These are phyloP conservation scores for Drosophila lini DNA, from an alignment of 1,140 invertebrate genomes.

Conservation along the genomic window DNA sequence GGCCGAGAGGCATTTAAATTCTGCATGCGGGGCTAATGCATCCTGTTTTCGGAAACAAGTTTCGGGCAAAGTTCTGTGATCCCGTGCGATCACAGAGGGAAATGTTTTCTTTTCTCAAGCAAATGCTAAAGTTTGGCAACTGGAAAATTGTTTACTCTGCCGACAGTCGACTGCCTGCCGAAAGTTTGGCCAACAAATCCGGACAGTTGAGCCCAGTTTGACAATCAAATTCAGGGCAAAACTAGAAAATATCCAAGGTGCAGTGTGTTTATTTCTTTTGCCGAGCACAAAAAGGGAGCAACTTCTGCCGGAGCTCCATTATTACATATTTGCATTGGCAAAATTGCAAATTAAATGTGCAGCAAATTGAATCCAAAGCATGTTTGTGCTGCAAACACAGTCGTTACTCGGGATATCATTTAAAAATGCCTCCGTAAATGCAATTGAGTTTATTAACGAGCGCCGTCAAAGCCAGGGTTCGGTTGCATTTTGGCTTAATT, in stretches of 20 bases:
- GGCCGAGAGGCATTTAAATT: conserved; percentile 50
- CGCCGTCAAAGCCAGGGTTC: conserved; percentile 18
- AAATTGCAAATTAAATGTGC: conserved; percentile 56
- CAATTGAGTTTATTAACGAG: conserved; percentile 68
- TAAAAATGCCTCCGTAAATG: conserved; percentile 40
- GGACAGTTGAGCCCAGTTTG: conserved; percentile 45
- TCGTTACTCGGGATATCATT: conserved; percentile 4
- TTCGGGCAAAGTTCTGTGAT: conserved; percentile 36
- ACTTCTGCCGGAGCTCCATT: conserved; percentile 22
- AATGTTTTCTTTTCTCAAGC: conserved; percentile 46
- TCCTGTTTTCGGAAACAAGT: conserved; percentile 47
- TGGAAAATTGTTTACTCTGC: conserved; percentile 46
- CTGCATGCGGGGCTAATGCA: conserved; percentile 39
- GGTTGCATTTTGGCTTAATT: conserved; percentile 62
- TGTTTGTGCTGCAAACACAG: conserved; percentile 29
- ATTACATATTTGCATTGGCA: conserved; percentile 34
- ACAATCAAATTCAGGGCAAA: conserved; percentile 50
- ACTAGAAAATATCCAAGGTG: conserved; percentile 28
- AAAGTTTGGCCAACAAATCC: conserved; percentile 46
- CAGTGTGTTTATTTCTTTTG: conserved; percentile 43
- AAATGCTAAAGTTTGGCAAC: conserved; percentile 49
- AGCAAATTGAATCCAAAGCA: conserved; percentile 60
- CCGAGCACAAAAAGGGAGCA: conserved; percentile 22
- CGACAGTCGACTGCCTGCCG: conserved; percentile 13
- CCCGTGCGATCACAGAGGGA: conserved; percentile 23